Evolutionary conservation across 2,888 invertebrate genomes (phyloP), one percentile per base, ranked within the genome.

Genomic region (Hirtodrosophila duncani): DNA sequence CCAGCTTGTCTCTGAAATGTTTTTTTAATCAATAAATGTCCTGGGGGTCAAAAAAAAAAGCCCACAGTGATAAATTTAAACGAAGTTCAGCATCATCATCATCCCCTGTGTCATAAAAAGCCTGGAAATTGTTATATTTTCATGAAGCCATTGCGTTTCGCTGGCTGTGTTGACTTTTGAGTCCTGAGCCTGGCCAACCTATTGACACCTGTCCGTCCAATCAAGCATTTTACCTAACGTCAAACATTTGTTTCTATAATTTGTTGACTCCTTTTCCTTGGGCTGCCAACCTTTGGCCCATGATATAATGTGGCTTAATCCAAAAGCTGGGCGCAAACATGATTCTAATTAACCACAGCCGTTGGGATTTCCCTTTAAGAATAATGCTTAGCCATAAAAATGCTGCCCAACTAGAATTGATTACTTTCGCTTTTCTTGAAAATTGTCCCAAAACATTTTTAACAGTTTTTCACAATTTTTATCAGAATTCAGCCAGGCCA

Each of bases 11-110:
- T 42, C 30, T 33, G 10, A 10, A 27, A 50, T 59, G 53, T 51
- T 59, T 75, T 72, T 74, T 79, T 79, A 74, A 79, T 74, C 80
- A 74, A 74, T 74, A 74, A 61, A 50, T 33, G 31, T 30, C 74
- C 77, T 30, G 31, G 8, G 72, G 80, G n/a, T n/a, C n/a, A n/a
- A n/a, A n/a, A n/a, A n/a, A n/a, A n/a, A n/a, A n/a, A n/a, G n/a
- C n/a, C 45, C 49, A 59, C 67, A 75, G 67, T 64, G 68, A 63
- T 71, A 79, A 75, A 79, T 62, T 61, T 75, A n/a, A n/a, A n/a
- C n/a, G n/a, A n/a, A n/a, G n/a, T n/a, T n/a, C n/a, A n/a, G n/a
- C n/a, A n/a, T n/a, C n/a, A n/a, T n/a, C n/a, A n/a, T n/a, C n/a
- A n/a, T n/a, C n/a, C n/a, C n/a, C n/a, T n/a, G n/a, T n/a, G n/a